A percentile compares a stretch with the other conserved stretches of the same genome.
Evolutionary conservation across 2,888 invertebrate species (phyloP).

Genomic region (Heliconius ethilla): DNA sequence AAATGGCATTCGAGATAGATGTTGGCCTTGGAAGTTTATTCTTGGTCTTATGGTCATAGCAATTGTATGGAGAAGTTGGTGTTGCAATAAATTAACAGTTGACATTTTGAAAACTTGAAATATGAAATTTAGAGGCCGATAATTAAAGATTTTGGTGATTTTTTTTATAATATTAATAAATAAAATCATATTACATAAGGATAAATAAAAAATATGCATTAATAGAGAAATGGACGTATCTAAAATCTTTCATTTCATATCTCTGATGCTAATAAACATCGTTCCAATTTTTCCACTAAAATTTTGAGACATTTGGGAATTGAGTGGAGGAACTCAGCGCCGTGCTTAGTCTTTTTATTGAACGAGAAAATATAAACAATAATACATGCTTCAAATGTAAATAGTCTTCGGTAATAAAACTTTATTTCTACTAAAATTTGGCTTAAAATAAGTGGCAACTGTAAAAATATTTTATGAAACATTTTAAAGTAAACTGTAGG

Average conservation of each 20-base stretch:
- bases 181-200: not conserved
- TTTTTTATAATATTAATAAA: not conserved
- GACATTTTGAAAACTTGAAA: too few relatives aligned
- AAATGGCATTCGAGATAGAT: not conserved
- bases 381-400: not conserved
- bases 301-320: not conserved
- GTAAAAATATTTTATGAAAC: not conserved
- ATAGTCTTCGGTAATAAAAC: not conserved
- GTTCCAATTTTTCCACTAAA: not conserved
- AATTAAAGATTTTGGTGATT: too few relatives aligned
- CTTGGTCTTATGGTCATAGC: not conserved
- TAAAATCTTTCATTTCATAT: too few relatives aligned
- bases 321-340: not conserved
- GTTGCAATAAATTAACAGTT: too few relatives aligned
- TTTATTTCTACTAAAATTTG: not conserved
- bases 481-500: conserved; percentile 7
- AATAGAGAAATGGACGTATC: not conserved
- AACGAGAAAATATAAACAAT: not conserved
- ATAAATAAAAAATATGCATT: not conserved
- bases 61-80: not conserved
- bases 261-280: not conserved
- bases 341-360: not conserved
- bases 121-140: too few relatives aligned
- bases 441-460: not conserved
- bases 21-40: not conserved